A percentile compares a stretch with the other conserved stretches of the same genome.
Conservation (phyloP, 2,888 invertebrate species). For the Bombyx huttoni region DNA sequence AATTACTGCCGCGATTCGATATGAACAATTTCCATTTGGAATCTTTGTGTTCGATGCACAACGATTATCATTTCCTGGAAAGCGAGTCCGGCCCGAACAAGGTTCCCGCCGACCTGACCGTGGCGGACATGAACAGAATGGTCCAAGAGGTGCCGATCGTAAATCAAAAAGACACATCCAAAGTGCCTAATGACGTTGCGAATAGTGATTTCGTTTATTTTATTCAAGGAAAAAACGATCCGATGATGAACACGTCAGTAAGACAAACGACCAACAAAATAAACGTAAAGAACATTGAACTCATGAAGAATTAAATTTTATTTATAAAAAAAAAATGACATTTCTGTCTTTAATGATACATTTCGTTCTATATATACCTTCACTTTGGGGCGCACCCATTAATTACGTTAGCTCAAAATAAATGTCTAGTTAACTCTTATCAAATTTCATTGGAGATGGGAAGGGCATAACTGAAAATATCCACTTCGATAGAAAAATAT, state of each 20-base stretch:
- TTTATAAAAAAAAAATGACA: conserved; percentile 28
- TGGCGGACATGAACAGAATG: conserved; percentile 45
- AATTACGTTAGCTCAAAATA: no score
- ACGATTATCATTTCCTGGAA: conserved; percentile 59
- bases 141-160: conserved; percentile 46
- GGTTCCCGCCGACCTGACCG: conserved; percentile 26
- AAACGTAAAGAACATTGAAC: conserved; percentile 63
- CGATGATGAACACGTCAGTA: conserved; percentile 61
- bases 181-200: conserved; percentile 22
- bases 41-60: conserved; percentile 55
- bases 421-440: no score
- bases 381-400: not conserved
- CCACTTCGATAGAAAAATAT: no score
- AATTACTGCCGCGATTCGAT: conserved; percentile 50
- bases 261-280: conserved; percentile 55
- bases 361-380: conserved; percentile 5
- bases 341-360: conserved; percentile 11
- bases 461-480: no score
- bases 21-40: conserved; percentile 54
- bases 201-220: conserved; percentile 40
- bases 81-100: conserved; percentile 39
- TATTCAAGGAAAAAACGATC: conserved; percentile 56
- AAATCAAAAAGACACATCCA: conserved; percentile 39
- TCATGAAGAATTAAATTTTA: conserved; percentile 52
- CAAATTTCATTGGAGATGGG: not conserved